Percentiles rank a stretch among this genome's conserved stretches.
These are phyloP conservation scores for Yponomeuta evonymella DNA, from an alignment of 2,888 invertebrate species.

Conservation along the genomic window DNA sequence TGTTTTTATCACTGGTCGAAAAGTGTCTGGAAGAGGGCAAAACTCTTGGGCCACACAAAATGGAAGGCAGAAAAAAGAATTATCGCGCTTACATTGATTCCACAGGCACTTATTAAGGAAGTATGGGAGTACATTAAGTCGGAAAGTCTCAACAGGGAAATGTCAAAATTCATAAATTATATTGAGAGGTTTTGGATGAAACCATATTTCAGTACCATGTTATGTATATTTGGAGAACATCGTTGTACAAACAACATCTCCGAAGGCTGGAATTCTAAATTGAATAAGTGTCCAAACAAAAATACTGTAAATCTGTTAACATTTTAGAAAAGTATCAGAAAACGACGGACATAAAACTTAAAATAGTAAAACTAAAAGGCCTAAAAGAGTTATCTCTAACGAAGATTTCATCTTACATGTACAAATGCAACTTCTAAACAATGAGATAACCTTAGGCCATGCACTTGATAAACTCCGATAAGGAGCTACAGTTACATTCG, in stretches of 20 bases:
- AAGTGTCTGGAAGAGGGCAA: conserved; percentile 13
- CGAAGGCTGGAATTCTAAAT: conserved; percentile 17
- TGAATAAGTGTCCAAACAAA: conserved; percentile 15
- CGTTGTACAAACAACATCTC: conserved; percentile 14
- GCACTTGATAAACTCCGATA: conserved; percentile 14
- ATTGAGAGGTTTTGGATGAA: conserved; percentile 13
- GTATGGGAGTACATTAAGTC: too few species aligned
- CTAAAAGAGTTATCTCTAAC: conserved; percentile 13
- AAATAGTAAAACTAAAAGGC: conserved; percentile 4
- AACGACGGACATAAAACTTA: not conserved
- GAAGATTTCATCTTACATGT: conserved; percentile 15
- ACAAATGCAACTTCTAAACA: conserved; percentile 10
- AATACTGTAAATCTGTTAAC: conserved; percentile 13
- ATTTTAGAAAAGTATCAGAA: conserved; percentile 2
- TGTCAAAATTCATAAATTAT: conserved; percentile 13
- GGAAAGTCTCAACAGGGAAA: not conserved
- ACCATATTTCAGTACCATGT: conserved; percentile 14
- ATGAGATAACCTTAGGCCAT: conserved; percentile 12
- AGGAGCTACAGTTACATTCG: not conserved
- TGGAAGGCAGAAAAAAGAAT: conserved; percentile 14
- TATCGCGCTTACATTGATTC: conserved; percentile 4
- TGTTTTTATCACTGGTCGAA: conserved; percentile 13
- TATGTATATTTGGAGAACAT: conserved; percentile 14
- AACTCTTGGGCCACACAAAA: conserved; percentile 14
- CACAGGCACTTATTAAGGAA: too few species aligned